These are phyloP conservation scores for Carcharodon carcharias DNA, from an alignment of 2,797 vertebrate species.

Conservation along the genomic window DNA sequence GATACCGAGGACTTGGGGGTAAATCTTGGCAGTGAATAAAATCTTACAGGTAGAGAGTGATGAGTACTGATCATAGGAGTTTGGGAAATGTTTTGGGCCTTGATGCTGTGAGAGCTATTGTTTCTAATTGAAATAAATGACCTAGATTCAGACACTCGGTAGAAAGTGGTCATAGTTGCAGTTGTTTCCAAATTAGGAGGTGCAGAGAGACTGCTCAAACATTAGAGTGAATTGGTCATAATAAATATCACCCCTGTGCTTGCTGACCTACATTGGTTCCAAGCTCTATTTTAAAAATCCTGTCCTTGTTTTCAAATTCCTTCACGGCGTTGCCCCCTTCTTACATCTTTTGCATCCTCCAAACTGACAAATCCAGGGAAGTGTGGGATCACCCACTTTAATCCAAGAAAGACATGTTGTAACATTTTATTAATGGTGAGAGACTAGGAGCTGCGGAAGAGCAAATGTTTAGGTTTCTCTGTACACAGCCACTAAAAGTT, in stretches of 20 bases:
- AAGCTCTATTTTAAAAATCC: no score
- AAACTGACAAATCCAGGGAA: not conserved
- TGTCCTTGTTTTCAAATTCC: no score
- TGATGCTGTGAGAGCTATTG: not conserved
- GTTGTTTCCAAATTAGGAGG: not conserved
- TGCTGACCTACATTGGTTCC: no score
- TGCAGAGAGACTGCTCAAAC: not conserved
- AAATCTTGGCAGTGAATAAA: not conserved
- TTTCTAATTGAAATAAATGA: not conserved
- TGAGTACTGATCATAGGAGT: not conserved
- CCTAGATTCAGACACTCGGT: not conserved
- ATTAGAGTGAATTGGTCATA: not conserved
- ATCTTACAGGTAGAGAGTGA: not conserved
- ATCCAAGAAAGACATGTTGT: not conserved
- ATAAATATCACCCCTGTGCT: not conserved
- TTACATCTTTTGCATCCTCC: no score
- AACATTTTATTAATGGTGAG: not conserved
- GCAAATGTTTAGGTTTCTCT: not conserved
- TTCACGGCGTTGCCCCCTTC: no score
- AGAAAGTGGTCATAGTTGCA: not conserved
- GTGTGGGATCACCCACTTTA: not conserved
- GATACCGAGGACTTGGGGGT: not conserved
- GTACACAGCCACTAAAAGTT: not conserved
- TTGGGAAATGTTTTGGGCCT: not conserved
- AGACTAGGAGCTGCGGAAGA: not conserved